Evolutionary conservation across 2,113 vertebrate genomes (phyloP).

Genomic region (Pseudois nayaur): DNA sequence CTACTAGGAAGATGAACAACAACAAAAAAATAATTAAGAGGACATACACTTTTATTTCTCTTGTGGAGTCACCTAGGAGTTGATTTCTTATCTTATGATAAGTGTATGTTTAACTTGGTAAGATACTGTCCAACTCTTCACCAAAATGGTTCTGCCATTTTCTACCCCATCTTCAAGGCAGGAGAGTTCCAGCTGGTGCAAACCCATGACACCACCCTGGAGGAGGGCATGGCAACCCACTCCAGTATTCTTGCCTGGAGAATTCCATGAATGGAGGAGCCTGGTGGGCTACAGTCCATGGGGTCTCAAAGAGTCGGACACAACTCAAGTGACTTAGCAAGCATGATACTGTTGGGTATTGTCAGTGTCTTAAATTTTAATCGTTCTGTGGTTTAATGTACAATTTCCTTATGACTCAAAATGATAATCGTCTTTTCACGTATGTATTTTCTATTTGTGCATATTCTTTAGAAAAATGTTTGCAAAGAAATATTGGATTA

Average conservation of each 20-base stretch:
- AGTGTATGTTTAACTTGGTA: neutral
- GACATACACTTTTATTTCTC: neutral
- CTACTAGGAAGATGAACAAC: neutral
- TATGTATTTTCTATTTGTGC: neutral
- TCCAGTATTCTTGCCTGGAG: neutral
- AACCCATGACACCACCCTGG: neutral
- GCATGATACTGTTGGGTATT: fast-evolving
- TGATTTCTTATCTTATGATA: neutral
- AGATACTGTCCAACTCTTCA: neutral
- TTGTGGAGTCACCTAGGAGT: neutral
- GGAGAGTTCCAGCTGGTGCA: neutral
- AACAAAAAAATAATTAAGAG: neutral
- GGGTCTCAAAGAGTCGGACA: neutral
- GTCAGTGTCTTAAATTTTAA: neutral
- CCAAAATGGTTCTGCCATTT: neutral
- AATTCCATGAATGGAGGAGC: neutral
- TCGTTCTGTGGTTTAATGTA: neutral
- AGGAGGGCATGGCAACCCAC: neutral
- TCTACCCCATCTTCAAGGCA: neutral
- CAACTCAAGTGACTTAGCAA: neutral
- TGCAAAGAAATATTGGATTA: neutral
- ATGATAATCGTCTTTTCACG: neutral
- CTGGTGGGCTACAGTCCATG: neutral
- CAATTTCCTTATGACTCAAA: neutral
- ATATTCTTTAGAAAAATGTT: neutral